Percentiles rank a stretch among this genome's conserved stretches.
These are phyloP conservation scores for Andrena praecox DNA, from an alignment of 2,888 invertebrate genomes.

Conservation along the genomic window DNA sequence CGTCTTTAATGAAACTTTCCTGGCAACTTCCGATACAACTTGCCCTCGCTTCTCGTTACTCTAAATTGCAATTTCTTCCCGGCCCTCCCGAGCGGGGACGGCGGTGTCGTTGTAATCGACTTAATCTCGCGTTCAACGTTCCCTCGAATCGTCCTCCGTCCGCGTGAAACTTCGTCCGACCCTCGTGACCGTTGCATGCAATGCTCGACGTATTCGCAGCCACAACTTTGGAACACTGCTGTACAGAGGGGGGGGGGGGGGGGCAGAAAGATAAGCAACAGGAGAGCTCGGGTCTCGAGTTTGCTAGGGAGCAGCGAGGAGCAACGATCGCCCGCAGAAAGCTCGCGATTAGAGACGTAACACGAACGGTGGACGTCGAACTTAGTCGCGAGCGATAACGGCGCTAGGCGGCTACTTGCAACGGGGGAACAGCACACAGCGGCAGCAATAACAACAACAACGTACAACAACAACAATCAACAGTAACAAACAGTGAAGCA, in stretches of 20 bases:
- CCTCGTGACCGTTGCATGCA: slow-evolving; percentile 38
- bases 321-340: slow-evolving; percentile 43
- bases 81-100: not conserved
- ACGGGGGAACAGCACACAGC: slow-evolving; percentile 4
- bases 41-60: not conserved
- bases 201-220: slow-evolving; percentile 31
- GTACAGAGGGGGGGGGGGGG: slow-evolving; percentile 6
- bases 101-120: not conserved
- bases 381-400: not conserved
- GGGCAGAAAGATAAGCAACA: slow-evolving; percentile 49
- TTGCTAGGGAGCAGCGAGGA: slow-evolving; percentile 44
- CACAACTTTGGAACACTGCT: slow-evolving; percentile 29
- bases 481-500: slow-evolving; percentile 42
- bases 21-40: not conserved
- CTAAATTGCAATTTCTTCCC: not conserved
- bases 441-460: slow-evolving; percentile 13
- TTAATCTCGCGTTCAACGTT: slow-evolving; percentile 21
- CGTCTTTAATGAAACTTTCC: not conserved
- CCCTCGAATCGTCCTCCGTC: not conserved
- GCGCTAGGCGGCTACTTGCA: slow-evolving; percentile 5
- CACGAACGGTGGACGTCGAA: not conserved
- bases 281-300: slow-evolving; percentile 25
- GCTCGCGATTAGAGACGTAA: slow-evolving; percentile 25
- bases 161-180: not conserved
- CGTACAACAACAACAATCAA: slow-evolving; percentile 16